Evolutionary conservation across 2,113 vertebrate species (phyloP), one percentile per base, ranked within the genome.

Genomic region (Cygnus buccinator): DNA sequence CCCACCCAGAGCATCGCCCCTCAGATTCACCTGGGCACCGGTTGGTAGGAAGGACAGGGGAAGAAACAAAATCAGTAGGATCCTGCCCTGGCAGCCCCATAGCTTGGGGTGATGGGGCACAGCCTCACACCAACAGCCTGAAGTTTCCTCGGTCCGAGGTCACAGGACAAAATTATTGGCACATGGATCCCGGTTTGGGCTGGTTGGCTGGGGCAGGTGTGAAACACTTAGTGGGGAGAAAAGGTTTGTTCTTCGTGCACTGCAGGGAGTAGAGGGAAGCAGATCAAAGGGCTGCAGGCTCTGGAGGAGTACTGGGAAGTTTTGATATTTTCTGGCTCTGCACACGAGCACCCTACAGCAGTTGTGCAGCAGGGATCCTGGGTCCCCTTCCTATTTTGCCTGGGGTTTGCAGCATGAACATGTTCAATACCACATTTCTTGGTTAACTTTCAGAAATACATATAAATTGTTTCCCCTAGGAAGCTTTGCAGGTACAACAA

Each of bases 241-340:
- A 81, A 62, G 70, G 11, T 62, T 91, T 73, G 67, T 79, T 65
- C 73, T 92, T 87, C 59, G 82, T 48, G 61, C 0, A 1, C 80
- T 84, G 75, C 78, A 79, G 79, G 85, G 33, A 96, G 57, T 55
- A 92, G 44, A 59, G 87, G 89, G 80, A 43, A 87, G 79, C 0
- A 1, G 14, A 43, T 91, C 65, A 77, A 77, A 87, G 37, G 61
- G 55, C 54, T 73, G 62, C 55, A 61, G 85, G 77, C 68, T 87
- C 89, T 5, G 2, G 58, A 84, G 65, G 39, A 41, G 44, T 58
- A 46, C 70, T 54, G 63, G 79, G 43, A 94, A 95, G 48, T 89
- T 94, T 79, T 87, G 52, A 50, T 91, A 5, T 94, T 95, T 93
- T 73, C 44, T 29, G 76, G 77, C 66, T 92, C 58, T 91, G 67